phyloP scores from a whole-genome alignment of 2,797 vertebrate species.

The Pangasius sanitwongsei region DNA sequence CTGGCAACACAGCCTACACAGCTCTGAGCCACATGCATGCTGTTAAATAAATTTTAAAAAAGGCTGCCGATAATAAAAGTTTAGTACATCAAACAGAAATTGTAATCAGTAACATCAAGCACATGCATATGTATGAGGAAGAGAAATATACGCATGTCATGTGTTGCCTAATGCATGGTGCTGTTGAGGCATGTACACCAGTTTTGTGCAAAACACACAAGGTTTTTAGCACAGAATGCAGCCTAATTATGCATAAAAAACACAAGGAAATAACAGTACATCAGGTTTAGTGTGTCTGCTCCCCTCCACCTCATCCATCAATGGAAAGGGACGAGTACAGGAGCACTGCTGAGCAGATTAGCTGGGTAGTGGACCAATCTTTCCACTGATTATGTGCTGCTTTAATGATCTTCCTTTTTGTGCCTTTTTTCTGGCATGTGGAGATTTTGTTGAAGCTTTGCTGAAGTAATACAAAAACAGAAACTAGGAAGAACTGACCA shows the following conservation, averaged over 20 bases:
- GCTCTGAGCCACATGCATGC: not conserved
- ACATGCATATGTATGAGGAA: not conserved
- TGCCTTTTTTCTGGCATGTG: not conserved
- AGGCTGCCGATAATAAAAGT: not conserved
- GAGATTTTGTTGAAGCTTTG: not conserved
- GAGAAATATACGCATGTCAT: not conserved
- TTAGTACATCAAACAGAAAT: not conserved
- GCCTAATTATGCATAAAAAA: not conserved
- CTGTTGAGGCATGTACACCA: not conserved
- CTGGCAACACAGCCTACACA: conserved; percentile 6
- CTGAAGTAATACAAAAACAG: not conserved
- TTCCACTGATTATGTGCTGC: not conserved
- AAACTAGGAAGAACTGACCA: not conserved
- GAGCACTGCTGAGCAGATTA: conserved; percentile 5
- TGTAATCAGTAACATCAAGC: not conserved
- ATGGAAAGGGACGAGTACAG: not conserved
- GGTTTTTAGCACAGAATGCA: not conserved
- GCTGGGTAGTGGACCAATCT: not conserved
- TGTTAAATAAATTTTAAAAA: not conserved
- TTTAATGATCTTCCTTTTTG: not conserved
- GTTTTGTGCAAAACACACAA: not conserved
- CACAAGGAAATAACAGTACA: not conserved
- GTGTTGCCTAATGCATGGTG: not conserved
- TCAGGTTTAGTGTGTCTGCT: not conserved
- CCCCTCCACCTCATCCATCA: conserved; percentile 4